Evolutionary conservation across 2,888 invertebrate genomes (phyloP).

Genomic region (Drosophila neonasuta): DNA sequence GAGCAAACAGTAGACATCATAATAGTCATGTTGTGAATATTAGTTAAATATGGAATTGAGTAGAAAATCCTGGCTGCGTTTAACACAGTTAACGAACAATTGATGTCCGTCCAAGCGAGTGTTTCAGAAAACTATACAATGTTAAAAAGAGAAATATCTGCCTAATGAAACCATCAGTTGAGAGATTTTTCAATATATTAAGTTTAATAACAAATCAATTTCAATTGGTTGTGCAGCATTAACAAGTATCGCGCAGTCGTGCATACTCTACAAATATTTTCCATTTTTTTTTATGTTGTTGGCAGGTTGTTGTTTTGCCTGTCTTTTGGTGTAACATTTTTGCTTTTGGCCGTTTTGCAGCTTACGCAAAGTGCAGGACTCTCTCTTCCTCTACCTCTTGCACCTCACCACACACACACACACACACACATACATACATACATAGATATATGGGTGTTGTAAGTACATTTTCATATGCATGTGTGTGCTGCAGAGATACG

Average conservation of each 20-base stretch:
- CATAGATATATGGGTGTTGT: not conserved
- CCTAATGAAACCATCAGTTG: too few relatives aligned
- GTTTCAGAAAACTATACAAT: too few relatives aligned
- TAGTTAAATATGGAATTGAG: too few relatives aligned
- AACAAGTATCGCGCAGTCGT: not conserved
- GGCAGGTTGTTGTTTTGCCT: constrained; percentile 6
- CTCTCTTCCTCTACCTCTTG: not conserved
- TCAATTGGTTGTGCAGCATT: not conserved
- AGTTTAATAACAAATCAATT: too few relatives aligned
- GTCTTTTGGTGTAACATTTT: constrained; percentile 26
- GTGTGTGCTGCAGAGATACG: constrained; percentile 2
- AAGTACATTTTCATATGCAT: constrained; percentile 6
- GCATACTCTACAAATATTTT: not conserved
- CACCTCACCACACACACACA: not conserved
- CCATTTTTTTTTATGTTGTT: constrained; percentile 10
- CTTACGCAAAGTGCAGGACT: constrained; percentile 63
- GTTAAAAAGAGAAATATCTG: too few relatives aligned
- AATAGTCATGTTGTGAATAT: too few relatives aligned
- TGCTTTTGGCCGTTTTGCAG: constrained; percentile 53
- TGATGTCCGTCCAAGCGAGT: too few relatives aligned
- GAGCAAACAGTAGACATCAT: too few relatives aligned
- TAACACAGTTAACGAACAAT: too few relatives aligned
- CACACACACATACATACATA: constrained; percentile 24
- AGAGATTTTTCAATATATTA: too few relatives aligned
- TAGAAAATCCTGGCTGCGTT: too few relatives aligned